Evolutionary conservation across 2,113 vertebrate species (phyloP), one percentile per base, ranked within the genome.

Genomic region (Ciconia boyciana): DNA sequence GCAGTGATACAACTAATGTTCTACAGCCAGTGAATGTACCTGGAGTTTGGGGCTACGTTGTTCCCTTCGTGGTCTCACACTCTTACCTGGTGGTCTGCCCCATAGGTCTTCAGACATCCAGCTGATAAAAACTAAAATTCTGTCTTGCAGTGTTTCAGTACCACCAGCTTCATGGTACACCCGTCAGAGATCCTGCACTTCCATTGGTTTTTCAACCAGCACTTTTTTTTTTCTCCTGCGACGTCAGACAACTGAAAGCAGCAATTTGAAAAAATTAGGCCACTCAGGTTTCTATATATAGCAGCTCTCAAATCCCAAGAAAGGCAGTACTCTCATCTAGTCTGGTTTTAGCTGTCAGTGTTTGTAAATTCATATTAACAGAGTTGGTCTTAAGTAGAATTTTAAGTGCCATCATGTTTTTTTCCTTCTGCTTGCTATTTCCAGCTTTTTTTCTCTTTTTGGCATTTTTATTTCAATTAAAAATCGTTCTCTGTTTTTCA

Each of bases 291-390:
- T 83, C 75, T 95, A 69, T 96, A 86, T 83, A 85, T 97, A 97
- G 72, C 54, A 84, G 61, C 69, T 68, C 69, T 96, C 34, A 84
- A 79, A 79, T 68, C 64, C 61, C 82, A 65, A 89, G 93, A 77
- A 83, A 69, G 83, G n/a, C 13, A 75, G 44, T 64, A 46, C 43
- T 85, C 71, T 94, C 60, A 88, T 82, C 48, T 22, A 75, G 62
- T 36, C 93, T 95, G 58, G 26, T 94, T 96, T 97, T 88, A 96
- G 91, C 68, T 58, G 15, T 87, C 80, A 85, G 8, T 62, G 28
- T 90, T 94, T 96, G 72, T 94, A 96, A 96, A 91, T 95, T 80
- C 87, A 60, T 89, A 86, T 83, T 83, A 94, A 74, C 34, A 68
- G 36, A 90, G 82, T 75, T 94, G 32, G 64, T 88, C 79, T 70